Evolutionary conservation across 2,888 invertebrate species (phyloP).

Genomic region (Sipha maydis): DNA sequence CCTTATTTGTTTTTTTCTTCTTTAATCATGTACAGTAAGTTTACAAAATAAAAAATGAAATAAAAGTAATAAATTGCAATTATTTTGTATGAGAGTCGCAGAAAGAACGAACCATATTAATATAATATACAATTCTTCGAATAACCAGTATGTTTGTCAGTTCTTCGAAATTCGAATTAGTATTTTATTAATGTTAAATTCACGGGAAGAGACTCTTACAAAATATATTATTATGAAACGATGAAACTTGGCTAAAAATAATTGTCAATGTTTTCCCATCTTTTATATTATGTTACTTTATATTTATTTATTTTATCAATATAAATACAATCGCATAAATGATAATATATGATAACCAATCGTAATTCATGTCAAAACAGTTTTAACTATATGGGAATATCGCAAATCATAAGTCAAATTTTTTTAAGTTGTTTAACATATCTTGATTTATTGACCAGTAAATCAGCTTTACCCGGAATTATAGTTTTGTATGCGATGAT

Average conservation of each 20-base stretch:
- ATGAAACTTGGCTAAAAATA: neutral
- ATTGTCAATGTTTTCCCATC: neutral
- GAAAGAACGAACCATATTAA: neutral
- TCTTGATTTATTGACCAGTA: conserved; percentile 34
- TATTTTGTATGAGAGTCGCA: neutral
- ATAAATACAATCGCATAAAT: neutral
- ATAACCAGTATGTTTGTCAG: neutral
- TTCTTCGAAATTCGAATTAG: neutral
- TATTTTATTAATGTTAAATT: neutral
- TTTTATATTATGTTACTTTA: neutral
- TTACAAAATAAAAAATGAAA: neutral
- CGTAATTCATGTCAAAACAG: neutral
- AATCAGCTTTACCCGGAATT: conserved; percentile 12
- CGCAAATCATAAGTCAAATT: neutral
- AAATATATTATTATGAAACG: neutral
- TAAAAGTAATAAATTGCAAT: neutral
- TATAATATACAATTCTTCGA: neutral
- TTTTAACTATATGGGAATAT: neutral
- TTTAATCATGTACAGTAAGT: neutral
- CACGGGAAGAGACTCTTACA: neutral
- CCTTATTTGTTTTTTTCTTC: neutral
- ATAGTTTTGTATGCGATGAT: neutral
- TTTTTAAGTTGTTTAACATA: conserved; percentile 12
- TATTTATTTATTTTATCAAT: neutral
- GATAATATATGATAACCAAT: neutral